Base-by-base conservation (phyloP, 2,888 invertebrate genomes). In the Bimastos eiseni region DNA sequence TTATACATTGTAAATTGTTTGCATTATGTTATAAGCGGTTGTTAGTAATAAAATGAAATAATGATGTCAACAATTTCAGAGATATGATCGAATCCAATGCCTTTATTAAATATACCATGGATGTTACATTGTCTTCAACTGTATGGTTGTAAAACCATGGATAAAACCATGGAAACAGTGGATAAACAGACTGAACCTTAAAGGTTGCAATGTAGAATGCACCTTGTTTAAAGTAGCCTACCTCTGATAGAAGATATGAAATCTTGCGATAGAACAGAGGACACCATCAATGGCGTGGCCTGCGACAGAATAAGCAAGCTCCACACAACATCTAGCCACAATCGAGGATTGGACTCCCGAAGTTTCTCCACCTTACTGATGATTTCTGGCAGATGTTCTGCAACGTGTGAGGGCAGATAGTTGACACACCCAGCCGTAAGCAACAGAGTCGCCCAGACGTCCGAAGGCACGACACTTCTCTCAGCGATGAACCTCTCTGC, bases 401-500 rank as follows among this genome's bases (percentile, higher is more conserved):
- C 86, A 8, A 86, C 34, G 11, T 34, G 21, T 36, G 86, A 33
- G 4, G 86, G 86, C 13, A 86, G 37, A 86, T 86, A 86, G 37
- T 86, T 86, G 34, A 86, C 86, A 86, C n/a, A 86, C 36, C 86
- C 86, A 36, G 86, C 86, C 17, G 86, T 86, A 21, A 86, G 34
- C 86, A 86, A 37, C 86, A 86, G n/a, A 37, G 86, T 24, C 37
- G 34, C 86, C 86, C 86, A 86, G 37, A 19, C 34, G 24, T 33
- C 86, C 36, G 15, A 21, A 37, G 86, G 86, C 24, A 86, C 36
- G 24, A 3, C 19, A 17, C 34, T 37, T 13, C 86, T 17, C 24
- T 33, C n/a, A 34, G 36, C 34, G 17, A 37, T 11, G n/a, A 86
- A 86, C 37, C 37, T 86, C 34, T 86, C 86, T 86, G 24, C 86